Conservation (phyloP, 2,888 invertebrate species). For the Liodrosophila aerea region DNA sequence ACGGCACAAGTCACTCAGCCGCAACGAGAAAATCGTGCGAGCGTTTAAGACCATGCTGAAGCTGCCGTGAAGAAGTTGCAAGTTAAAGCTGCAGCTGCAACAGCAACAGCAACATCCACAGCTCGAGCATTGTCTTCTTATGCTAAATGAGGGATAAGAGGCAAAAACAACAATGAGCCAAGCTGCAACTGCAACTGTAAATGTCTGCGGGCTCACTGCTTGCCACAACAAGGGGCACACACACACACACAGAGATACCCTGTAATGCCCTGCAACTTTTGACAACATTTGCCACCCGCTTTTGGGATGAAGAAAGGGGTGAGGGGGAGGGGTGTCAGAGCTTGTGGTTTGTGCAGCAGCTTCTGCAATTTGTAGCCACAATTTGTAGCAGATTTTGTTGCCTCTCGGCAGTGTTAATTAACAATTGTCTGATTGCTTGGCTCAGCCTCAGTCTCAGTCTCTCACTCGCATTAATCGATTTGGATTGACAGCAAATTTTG, state of each 20-base stretch:
- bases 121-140: conserved; percentile 61
- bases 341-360: conserved; percentile 24
- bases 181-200: conserved; percentile 46
- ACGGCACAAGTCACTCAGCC: conserved; percentile 77
- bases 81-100: conserved; percentile 20
- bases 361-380: conserved; percentile 53
- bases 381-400: conserved; percentile 47
- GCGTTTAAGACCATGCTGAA: conserved; percentile 59
- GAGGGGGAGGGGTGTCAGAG: background rate
- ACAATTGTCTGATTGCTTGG: conserved; percentile 44
- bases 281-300: conserved; percentile 69
- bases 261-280: conserved; percentile 56
- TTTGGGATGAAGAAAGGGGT: conserved; percentile 4
- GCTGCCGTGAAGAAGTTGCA: conserved; percentile 27
- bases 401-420: conserved; percentile 59
- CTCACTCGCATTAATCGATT: conserved; percentile 49
- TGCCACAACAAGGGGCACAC: background rate
- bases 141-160: conserved; percentile 75
- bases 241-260: too few species aligned
- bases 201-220: conserved; percentile 45
- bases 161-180: conserved; percentile 50
- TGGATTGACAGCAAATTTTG: conserved; percentile 43
- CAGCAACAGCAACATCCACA: conserved; percentile 21
- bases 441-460: conserved; percentile 5
- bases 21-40: conserved; percentile 78